Base-by-base conservation (phyloP, 1,140 invertebrate species). In the Cephus cinctus region DNA sequence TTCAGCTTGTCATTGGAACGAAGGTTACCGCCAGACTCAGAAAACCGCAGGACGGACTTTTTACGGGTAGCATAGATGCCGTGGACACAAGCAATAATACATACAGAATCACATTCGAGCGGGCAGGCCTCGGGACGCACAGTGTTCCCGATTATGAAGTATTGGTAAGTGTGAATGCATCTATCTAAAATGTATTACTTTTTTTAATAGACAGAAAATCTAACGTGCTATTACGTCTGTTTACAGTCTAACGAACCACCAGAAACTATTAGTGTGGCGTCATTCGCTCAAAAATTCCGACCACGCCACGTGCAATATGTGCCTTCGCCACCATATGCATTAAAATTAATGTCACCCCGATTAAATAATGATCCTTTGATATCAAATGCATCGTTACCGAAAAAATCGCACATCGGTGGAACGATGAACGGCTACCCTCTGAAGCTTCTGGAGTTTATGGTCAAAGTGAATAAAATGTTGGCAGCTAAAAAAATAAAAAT, bases 141-240 rank as follows among this genome's bases (percentile, higher is more conserved):
- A 96, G 95, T 43, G 91, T 98, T 44, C 94, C 93, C 12, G 96
- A 98, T 79, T 96, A 88, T 79, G 95, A 98, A 86, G 94, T 98
- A 52, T 76, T 96, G 65, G 83, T 85, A 71, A 70, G 73, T 60
- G 5, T 50, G 50, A 54, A 55, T 56, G 41, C 50, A 44, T 20
- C 30, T 19, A 20, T 51, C 21, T 38, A 19, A 41, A 19, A 14
- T 2, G 23, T 16, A 8, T 40, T n/a, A n/a, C n/a, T n/a, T n/a
- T n/a, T n/a, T n/a, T n/a, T n/a, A n/a, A n/a, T n/a, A n/a, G n/a
- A n/a, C n/a, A n/a, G n/a, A n/a, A n/a, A n/a, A n/a, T n/a, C n/a
- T n/a, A n/a, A n/a, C n/a, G n/a, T n/a, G 20, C 1, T 30, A 42
- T 47, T 61, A 9, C 59, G 16, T 50, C 22, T 50, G 2, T 16